phyloP scores from a whole-genome alignment of 2,888 invertebrate species.

The Coronaproctus castanopsis region DNA sequence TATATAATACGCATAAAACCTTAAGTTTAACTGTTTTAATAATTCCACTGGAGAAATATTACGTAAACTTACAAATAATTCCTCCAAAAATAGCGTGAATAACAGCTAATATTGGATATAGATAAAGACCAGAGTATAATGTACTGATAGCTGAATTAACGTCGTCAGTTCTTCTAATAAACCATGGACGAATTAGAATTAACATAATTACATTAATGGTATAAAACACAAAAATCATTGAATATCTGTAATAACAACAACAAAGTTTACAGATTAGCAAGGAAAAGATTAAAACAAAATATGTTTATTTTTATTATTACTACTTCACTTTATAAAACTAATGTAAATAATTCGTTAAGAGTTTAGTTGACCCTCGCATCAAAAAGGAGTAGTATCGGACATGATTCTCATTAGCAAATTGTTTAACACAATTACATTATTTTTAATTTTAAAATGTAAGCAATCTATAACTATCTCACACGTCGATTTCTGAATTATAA shows the following conservation, averaged over 20 bases:
- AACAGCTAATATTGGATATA: constrained; percentile 69
- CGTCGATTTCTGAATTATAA: too few relatives aligned
- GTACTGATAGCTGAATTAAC: constrained; percentile 44
- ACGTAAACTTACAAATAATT: constrained; percentile 68
- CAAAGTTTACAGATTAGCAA: not conserved
- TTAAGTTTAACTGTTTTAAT: too few relatives aligned
- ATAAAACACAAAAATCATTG: constrained; percentile 78
- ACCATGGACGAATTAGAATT: constrained; percentile 53
- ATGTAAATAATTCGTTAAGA: constrained; percentile 1
- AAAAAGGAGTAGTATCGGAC: too few relatives aligned
- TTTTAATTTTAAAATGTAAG: too few relatives aligned
- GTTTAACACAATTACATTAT: too few relatives aligned
- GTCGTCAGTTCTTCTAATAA: constrained; percentile 42
- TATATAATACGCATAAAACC: too few relatives aligned
- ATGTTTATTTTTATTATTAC: constrained; percentile 3
- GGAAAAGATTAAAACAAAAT: not conserved
- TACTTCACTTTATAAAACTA: not conserved
- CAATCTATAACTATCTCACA: too few relatives aligned
- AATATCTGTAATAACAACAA: constrained; percentile 44
- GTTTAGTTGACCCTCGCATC: too few relatives aligned
- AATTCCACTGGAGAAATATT: too few relatives aligned
- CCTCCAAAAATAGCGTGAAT: constrained; percentile 78
- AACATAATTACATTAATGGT: constrained; percentile 59
- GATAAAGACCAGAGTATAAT: constrained; percentile 83
- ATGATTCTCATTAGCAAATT: too few relatives aligned